Conservation (phyloP, 2,113 vertebrate species). For the Ondatra zibethicus region DNA sequence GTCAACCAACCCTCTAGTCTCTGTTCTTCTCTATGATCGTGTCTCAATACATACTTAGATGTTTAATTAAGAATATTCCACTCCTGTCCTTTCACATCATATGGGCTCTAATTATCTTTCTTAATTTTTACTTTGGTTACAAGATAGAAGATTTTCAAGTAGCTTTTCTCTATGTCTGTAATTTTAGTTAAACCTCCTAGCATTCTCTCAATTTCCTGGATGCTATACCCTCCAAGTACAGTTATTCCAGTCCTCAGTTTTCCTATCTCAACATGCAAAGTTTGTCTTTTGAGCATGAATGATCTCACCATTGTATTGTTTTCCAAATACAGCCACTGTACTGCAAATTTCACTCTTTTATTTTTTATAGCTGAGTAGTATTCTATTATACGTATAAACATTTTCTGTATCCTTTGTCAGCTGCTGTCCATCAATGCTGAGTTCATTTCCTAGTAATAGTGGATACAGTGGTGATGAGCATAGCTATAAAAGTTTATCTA, state of each 20-base stretch:
- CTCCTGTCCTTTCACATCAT: neutral
- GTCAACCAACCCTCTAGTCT: neutral
- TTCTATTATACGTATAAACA: neutral
- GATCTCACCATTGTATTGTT: neutral
- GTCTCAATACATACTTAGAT: too few species aligned
- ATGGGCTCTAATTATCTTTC: neutral
- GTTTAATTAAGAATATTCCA: neutral
- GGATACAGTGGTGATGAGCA: too few species aligned
- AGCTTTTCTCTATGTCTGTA: neutral
- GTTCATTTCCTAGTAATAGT: neutral
- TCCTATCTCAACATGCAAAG: neutral
- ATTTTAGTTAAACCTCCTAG: neutral
- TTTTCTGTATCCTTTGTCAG: neutral
- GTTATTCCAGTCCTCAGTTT: neutral
- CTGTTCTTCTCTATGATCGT: neutral
- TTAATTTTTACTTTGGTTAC: neutral
- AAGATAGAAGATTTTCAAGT: neutral
- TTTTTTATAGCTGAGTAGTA: neutral
- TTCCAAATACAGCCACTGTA: neutral
- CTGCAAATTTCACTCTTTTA: neutral
- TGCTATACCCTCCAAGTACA: neutral
- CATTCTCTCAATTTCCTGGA: too few species aligned
- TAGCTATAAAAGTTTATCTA: too few species aligned
- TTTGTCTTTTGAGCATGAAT: neutral
- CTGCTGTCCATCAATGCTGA: neutral